Percentiles rank a stretch among this genome's conserved stretches.
Conservation (phyloP, 1,140 invertebrate species). For the Aradophagus sp. region DNA sequence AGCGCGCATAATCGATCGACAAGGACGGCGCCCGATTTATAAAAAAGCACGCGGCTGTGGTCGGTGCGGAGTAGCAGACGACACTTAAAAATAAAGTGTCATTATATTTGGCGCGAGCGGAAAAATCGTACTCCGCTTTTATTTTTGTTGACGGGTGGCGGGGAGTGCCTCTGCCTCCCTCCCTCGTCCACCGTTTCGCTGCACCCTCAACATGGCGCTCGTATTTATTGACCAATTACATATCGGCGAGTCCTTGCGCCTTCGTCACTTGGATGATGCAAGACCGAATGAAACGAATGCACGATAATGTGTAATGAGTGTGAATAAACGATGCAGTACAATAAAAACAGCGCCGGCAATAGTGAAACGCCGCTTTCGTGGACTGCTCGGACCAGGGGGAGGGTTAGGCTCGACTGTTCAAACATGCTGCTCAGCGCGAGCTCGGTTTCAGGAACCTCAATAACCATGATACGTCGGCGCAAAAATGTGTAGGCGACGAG, state of each 20-base stretch:
- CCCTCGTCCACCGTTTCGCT: conserved; percentile 52
- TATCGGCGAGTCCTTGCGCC: conserved; percentile 23
- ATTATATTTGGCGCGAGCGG: conserved; percentile 48
- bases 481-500: conserved; percentile 78
- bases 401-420: too few relatives aligned
- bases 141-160: conserved; percentile 16
- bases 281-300: too few relatives aligned
- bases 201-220: conserved; percentile 73
- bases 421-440: not conserved
- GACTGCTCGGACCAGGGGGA: not conserved
- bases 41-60: not conserved
- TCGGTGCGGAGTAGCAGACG: conserved; percentile 20
- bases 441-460: conserved; percentile 65
- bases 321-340: too few relatives aligned
- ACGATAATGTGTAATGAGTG: too few relatives aligned
- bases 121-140: conserved; percentile 33
- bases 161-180: not conserved
- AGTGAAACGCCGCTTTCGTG: not conserved
- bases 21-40: conserved; percentile 3
- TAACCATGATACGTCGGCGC: conserved; percentile 66
- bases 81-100: conserved; percentile 50
- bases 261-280: too few relatives aligned
- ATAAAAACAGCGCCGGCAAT: too few relatives aligned
- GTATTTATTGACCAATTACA: conserved; percentile 69
- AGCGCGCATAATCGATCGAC: too few relatives aligned